phyloP scores from a whole-genome alignment of 2,113 vertebrate species.

The Pogonocichla stellata region DNA sequence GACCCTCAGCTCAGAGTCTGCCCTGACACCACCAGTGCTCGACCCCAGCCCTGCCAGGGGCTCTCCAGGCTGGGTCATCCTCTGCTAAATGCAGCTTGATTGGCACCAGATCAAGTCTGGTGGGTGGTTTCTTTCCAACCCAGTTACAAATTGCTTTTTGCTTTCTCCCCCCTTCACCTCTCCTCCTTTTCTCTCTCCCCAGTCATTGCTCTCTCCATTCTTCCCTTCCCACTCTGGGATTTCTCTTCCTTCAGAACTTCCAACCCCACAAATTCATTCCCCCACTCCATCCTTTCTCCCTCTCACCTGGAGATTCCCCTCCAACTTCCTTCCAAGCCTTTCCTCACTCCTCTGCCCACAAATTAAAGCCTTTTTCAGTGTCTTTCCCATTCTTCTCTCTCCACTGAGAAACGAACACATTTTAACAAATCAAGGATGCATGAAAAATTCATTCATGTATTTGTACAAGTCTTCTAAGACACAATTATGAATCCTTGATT shows the following conservation, averaged over 20 bases:
- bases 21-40: not conserved
- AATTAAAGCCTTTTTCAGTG: not conserved
- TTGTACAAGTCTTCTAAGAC: slow-evolving; percentile 41
- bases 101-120: not conserved
- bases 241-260: not conserved
- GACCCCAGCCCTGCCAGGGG: not conserved
- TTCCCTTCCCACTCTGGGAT: not conserved
- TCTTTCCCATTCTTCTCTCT: not conserved
- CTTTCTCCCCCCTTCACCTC: not conserved
- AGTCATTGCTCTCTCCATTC: fast-evolving
- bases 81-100: not conserved
- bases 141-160: not conserved
- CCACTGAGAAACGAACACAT: not conserved
- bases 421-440: slow-evolving; percentile 36
- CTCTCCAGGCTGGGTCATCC: not conserved
- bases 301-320: not conserved
- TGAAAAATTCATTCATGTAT: slow-evolving; percentile 61
- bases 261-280: not conserved
- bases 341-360: not conserved
- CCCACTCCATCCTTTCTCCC: not conserved
- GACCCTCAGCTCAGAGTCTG: not conserved
- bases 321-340: not conserved
- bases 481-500: slow-evolving; percentile 33
- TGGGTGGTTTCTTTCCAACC: not conserved
- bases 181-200: too few species aligned